Percentiles rank a stretch among this genome's conserved stretches.
phyloP scores from a whole-genome alignment of 2,113 vertebrate genomes.

The Carollia perspicillata region DNA sequence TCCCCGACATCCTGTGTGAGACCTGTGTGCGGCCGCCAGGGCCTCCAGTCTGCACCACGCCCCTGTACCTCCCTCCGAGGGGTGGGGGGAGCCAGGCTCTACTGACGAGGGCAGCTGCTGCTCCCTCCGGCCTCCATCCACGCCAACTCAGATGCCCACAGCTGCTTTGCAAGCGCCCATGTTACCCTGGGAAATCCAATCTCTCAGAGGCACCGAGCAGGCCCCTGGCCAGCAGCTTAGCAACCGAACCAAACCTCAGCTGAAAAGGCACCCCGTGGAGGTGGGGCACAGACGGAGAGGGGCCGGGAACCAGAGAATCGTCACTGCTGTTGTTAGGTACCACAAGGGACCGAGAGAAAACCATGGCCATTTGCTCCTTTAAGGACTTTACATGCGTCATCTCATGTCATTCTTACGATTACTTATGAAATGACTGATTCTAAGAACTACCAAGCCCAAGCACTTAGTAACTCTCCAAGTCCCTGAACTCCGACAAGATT shows the following conservation, averaged over 20 bases:
- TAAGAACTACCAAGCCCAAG: neutral
- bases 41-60: neutral
- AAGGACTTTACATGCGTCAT: neutral
- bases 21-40: neutral
- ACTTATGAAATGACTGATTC: neutral
- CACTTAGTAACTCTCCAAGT: neutral
- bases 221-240: constrained; percentile 21
- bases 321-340: neutral
- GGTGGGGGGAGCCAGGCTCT: neutral
- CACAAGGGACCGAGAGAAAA: neutral
- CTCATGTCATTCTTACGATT: neutral
- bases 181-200: constrained; percentile 2
- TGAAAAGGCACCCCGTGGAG: neutral
- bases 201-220: neutral
- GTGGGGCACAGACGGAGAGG: neutral
- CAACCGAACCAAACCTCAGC: constrained; percentile 4
- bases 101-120: neutral
- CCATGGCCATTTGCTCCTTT: neutral
- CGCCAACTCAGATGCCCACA: neutral
- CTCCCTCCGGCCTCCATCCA: neutral
- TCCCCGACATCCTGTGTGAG: constrained; percentile 60
- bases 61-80: neutral
- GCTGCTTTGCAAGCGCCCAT: neutral
- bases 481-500: neutral
- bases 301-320: neutral